Conservation (phyloP, 1,140 invertebrate species). For the Ceratina calcarata region DNA sequence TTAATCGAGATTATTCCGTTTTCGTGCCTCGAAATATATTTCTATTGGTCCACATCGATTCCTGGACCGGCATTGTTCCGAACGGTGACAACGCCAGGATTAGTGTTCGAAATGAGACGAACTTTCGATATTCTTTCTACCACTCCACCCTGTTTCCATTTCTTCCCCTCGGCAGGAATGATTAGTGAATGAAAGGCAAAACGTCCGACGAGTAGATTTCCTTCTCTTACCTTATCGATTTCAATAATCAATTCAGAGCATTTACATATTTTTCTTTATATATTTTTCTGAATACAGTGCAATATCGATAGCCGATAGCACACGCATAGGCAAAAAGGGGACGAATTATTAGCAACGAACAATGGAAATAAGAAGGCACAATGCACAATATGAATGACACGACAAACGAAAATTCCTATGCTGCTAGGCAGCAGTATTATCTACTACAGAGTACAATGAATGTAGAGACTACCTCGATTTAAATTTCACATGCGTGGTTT, state of each 20-base stretch:
- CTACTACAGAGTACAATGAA: neutral
- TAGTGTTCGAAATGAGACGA: slow-evolving; percentile 7
- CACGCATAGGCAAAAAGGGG: neutral
- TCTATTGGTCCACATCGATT: neutral
- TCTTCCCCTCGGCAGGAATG: neutral
- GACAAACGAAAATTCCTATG: neutral
- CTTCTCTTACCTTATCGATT: neutral
- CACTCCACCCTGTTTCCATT: neutral
- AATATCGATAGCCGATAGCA: neutral
- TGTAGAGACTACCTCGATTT: no score
- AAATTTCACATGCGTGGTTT: no score
- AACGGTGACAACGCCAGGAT: neutral
- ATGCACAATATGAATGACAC: neutral
- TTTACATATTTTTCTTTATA: neutral
- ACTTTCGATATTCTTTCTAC: neutral
- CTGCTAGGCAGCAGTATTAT: neutral
- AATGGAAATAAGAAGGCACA: neutral
- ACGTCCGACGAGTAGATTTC: neutral
- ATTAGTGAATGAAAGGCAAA: neutral
- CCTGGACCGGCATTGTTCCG: neutral
- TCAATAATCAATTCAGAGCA: neutral
- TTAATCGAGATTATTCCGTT: slow-evolving; percentile 14
- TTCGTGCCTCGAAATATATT: neutral
- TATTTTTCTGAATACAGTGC: neutral
- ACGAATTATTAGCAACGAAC: slow-evolving; percentile 19